phyloP scores from a whole-genome alignment of 2,797 vertebrate species.

The Spheniscus humboldti region DNA sequence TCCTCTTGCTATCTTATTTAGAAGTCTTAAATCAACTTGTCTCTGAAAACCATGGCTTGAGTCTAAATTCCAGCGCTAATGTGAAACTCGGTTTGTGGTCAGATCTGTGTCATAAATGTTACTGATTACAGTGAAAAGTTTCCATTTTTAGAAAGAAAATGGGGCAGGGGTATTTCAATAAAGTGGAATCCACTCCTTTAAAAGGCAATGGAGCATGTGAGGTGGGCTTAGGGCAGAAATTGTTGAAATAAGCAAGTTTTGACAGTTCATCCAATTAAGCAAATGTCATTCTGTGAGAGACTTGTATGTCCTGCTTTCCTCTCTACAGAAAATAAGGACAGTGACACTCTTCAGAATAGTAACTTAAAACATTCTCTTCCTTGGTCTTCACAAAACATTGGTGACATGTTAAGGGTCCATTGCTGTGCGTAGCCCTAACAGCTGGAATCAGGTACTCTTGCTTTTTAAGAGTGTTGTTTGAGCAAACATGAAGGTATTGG shows the following conservation, averaged over 20 bases:
- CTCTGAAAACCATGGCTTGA: background rate
- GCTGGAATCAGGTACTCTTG: background rate
- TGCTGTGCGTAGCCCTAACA: background rate
- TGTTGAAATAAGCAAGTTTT: background rate
- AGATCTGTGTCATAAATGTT: background rate
- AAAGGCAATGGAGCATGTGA: background rate
- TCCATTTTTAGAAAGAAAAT: background rate
- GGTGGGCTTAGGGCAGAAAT: background rate
- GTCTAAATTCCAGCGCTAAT: background rate
- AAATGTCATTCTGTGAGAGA: background rate
- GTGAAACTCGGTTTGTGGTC: background rate
- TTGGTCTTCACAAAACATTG: background rate
- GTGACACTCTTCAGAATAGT: background rate
- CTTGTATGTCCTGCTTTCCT: background rate
- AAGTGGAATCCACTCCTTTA: background rate
- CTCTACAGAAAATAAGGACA: background rate
- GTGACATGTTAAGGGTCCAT: background rate
- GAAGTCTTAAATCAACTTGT: background rate
- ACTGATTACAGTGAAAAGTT: background rate
- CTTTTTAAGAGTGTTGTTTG: background rate
- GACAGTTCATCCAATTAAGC: background rate
- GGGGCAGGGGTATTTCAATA: accelerated
- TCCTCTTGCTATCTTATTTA: background rate
- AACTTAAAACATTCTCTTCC: background rate
- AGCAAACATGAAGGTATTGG: accelerated